Conservation (phyloP, 2,888 invertebrate species). For the Drepana falcataria region DNA sequence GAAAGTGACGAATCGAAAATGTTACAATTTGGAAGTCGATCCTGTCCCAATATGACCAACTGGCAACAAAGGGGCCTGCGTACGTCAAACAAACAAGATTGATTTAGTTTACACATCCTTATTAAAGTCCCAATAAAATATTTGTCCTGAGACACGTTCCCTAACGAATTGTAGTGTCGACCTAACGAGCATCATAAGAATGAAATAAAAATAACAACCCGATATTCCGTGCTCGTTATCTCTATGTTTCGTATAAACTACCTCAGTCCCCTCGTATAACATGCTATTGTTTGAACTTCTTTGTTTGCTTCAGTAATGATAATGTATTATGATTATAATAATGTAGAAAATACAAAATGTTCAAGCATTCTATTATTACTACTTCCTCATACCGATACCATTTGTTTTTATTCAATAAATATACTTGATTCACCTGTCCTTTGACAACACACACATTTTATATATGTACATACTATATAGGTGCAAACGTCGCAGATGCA, state of each 20-base stretch:
- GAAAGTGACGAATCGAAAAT: no score
- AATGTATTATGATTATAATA: slow-evolving; percentile 12
- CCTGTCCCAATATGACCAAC: no score
- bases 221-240: slow-evolving; percentile 52
- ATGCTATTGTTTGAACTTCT: slow-evolving; percentile 5
- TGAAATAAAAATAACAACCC: slow-evolving; percentile 53
- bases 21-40: no score
- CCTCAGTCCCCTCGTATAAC: slow-evolving; percentile 1
- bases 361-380: no score
- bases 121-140: slow-evolving; percentile 9
- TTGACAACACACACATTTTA: no score
- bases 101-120: neutral
- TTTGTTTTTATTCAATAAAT: no score
- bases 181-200: slow-evolving; percentile 53
- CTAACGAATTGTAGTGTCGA: slow-evolving; percentile 35
- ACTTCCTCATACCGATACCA: no score
- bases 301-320: slow-evolving; percentile 16
- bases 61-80: no score
- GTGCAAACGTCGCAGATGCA: no score
- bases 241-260: slow-evolving; percentile 36
- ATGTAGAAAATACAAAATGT: slow-evolving; percentile 5
- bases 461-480: no score
- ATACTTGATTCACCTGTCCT: no score
- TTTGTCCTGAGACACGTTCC: slow-evolving; percentile 9
- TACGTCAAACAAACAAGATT: no score